Base-by-base conservation (phyloP, 2,888 invertebrate species). In the Dolichopus griseipennis region DNA sequence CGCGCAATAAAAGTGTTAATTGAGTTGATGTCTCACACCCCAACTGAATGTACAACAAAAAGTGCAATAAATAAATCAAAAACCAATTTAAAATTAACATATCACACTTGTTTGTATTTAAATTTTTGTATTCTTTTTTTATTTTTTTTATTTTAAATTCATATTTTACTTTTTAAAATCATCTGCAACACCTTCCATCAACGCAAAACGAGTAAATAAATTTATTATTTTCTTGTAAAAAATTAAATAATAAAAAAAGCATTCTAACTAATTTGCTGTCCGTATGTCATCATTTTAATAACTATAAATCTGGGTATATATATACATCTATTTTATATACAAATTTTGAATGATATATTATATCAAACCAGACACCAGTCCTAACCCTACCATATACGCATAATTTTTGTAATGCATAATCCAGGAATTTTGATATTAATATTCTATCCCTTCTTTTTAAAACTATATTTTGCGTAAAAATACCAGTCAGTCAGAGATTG, bases 221-320 rank as follows among this genome's bases (percentile, higher is more conserved):
- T 52, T 15, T 18, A 52, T 3, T 52, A 4, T 27, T 27, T 27
- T 4, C 27, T 27, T 27, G 27, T 27, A 18, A 52, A 52, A 18
- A 4, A 52, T 18, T 12, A 52, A 52, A 12, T n/a, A n/a, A n/a
- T n/a, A n/a, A 52, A 52, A 52, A 52, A 52, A 18, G 52, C 18
- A 52, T 27, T 52, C 52, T 52, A 52, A 62, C 27, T 63, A 63
- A 63, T 63, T 63, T 63, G 63, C 4, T 15, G 3, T 27, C 63
- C 63, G 27, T 63, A 63, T 63, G 63, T 63, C 63, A 63, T 63
- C 63, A 63, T 63, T 63, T 15, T 63, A 63, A 63, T 63, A 63
- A 63, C n/a, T n/a, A n/a, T n/a, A n/a, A n/a, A n/a, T n/a, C n/a
- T n/a, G n/a, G n/a, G n/a, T n/a, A n/a, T 21, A 62, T 62, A 22